Percentiles rank a stretch among this genome's conserved stretches.
phyloP scores from a whole-genome alignment of 2,113 vertebrate species.

The Sprattus sprattus region DNA sequence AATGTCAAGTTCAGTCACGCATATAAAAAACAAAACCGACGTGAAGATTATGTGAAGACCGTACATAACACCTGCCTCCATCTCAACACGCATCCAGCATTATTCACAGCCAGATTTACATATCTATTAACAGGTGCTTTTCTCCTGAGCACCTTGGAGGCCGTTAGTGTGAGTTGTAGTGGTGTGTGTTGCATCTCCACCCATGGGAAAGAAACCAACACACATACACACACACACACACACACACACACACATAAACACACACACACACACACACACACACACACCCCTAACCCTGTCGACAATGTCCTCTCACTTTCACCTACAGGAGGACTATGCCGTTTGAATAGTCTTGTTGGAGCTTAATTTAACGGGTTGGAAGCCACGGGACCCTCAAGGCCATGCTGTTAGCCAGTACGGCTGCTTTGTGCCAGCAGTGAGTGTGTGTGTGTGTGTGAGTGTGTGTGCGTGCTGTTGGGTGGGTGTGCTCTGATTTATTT shows the following conservation, averaged over 20 bases:
- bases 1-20: not conserved
- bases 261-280: too few species aligned
- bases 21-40: not conserved
- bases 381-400: not conserved
- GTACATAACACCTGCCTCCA: not conserved
- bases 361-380: not conserved
- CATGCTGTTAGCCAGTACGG: not conserved
- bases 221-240: too few species aligned
- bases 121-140: not conserved
- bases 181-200: not conserved
- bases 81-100: not conserved
- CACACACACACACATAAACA: too few species aligned
- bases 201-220: not conserved
- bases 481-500: constrained; percentile 64
- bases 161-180: not conserved
- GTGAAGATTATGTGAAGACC: not conserved
- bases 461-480: not conserved
- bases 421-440: not conserved
- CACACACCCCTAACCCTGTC: not conserved
- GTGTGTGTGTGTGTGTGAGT: not conserved
- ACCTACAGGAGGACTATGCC: not conserved
- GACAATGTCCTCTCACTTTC: not conserved
- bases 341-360: not conserved
- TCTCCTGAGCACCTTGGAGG: not conserved
- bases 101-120: not conserved